Evolutionary conservation across 92 coral and sea anemone genomes (phyloP).

Genomic region (Montipora capitata): DNA sequence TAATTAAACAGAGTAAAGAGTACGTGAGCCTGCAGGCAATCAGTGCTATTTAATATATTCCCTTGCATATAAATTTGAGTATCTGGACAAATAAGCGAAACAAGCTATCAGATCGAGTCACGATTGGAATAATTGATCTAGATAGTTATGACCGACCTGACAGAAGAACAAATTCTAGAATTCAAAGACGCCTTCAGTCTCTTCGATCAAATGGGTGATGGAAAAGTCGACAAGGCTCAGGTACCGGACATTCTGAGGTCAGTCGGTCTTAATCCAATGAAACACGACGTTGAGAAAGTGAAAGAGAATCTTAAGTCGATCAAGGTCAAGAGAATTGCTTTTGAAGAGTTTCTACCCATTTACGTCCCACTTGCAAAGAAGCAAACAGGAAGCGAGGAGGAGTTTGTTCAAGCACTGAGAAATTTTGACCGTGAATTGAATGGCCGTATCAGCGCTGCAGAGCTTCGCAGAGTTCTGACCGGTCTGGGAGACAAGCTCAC

Average conservation of each 20-base stretch:
- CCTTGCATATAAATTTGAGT: not conserved
- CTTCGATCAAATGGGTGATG: conserved; percentile 82
- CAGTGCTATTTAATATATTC: too few relatives aligned
- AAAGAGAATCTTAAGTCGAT: conserved; percentile 61
- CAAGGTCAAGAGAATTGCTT: conserved; percentile 58
- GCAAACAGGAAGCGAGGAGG: conserved; percentile 79
- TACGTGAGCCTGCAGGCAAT: not conserved
- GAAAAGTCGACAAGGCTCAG: conserved; percentile 61
- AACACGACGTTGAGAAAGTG: conserved; percentile 83
- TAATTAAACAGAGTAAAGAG: not conserved
- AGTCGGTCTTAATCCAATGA: conserved; percentile 86
- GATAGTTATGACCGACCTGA: conserved; percentile 63
- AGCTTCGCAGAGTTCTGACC: conserved; percentile 87
- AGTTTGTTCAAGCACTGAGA: conserved; percentile 87
- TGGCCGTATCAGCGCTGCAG: conserved; percentile 84
- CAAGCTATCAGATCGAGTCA: not conserved
- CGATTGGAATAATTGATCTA: not conserved
- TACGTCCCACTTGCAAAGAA: conserved; percentile 88
- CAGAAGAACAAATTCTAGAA: conserved; percentile 83
- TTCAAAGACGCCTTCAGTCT: conserved; percentile 88
- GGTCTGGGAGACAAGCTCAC: conserved; percentile 86
- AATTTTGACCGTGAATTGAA: conserved; percentile 91
- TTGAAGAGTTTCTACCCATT: conserved; percentile 86
- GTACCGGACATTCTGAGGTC: conserved; percentile 79
- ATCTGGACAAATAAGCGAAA: not conserved